Base-by-base conservation (phyloP, 2,113 vertebrate species). In the Siphamia tubifer region DNA sequence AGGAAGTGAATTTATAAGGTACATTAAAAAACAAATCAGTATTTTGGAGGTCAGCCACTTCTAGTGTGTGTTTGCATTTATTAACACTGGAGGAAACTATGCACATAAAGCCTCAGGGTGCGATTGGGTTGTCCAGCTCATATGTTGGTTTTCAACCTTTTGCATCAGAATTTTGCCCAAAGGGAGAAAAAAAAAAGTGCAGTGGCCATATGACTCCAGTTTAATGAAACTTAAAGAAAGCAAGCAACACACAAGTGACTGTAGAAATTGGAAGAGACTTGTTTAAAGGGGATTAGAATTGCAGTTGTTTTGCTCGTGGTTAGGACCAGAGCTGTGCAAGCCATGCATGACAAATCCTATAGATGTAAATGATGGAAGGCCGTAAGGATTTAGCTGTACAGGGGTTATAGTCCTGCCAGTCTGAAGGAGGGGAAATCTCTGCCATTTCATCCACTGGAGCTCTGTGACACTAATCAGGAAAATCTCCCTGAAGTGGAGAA, bases 401-500 rank as follows among this genome's bases (percentile, higher is more conserved):
- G 20, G 15, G 43, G 43, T 24, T 27, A 24, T n/a, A 39, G 36
- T 16, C 36, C 36, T 39, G 36, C 12, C 36, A 16, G 36, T 4
- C 13, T 27, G n/a, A 25, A 28, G 28, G 28, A 15, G 1, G 25
- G 25, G 45, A 27, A 30, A 48, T 42, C 23, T 60, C 44, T 45
- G 13, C 28, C 40, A 21, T 48, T 40, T 68, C 53, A 45, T 34
- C 27, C 24, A 68, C 48, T 77, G n/a, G 30, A 65, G 38, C 70
- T 74, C 70, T 73, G 74, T 77, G 77, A 81, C 80, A 70, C 65
- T 82, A 86, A 87, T 85, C 82, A 84, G 76, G 70, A 72, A 85
- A 82, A 82, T 87, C 70, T 88, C 76, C 67, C 74, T 68, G 58
- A 77, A 78, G 74, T 80, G 60, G 73, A 82, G 72, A 83, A 86